Percentiles rank a stretch among this genome's conserved stretches.
phyloP scores from a whole-genome alignment of 2,797 vertebrate genomes.

The Botia almorhae region DNA sequence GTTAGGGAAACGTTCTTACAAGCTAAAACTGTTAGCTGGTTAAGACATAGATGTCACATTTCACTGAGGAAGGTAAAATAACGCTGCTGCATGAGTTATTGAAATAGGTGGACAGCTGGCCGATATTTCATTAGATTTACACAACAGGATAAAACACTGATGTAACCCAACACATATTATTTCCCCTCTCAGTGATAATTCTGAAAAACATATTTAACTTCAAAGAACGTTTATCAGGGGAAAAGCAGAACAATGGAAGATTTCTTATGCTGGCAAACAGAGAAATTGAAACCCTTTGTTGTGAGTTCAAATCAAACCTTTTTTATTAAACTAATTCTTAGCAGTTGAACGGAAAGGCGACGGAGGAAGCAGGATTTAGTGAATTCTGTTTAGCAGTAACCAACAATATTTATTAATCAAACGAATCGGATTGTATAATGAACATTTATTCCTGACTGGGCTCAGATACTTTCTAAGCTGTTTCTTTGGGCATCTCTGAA shows the following conservation, averaged over 20 bases:
- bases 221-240: conserved; percentile 34
- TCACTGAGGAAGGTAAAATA: conserved; percentile 76
- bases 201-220: conserved; percentile 56
- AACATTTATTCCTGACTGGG: background rate
- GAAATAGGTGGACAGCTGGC: conserved; percentile 76
- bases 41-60: conserved; percentile 76
- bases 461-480: background rate
- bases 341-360: background rate
- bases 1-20: too few relatives aligned
- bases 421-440: background rate
- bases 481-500: too few relatives aligned
- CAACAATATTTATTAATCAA: background rate
- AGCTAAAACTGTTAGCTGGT: too few relatives aligned
- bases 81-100: conserved; percentile 58
- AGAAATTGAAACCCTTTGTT: background rate
- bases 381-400: background rate
- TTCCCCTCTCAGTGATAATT: conserved; percentile 27
- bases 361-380: background rate
- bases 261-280: conserved; percentile 5
- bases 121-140: conserved; percentile 71
- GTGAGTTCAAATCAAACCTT: background rate
- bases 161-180: conserved; percentile 70
- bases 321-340: conserved; percentile 3
- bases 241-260: background rate
- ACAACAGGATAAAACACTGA: conserved; percentile 76